Evolutionary conservation across 2,888 invertebrate species (phyloP).

Genomic region (Xylota segnis): DNA sequence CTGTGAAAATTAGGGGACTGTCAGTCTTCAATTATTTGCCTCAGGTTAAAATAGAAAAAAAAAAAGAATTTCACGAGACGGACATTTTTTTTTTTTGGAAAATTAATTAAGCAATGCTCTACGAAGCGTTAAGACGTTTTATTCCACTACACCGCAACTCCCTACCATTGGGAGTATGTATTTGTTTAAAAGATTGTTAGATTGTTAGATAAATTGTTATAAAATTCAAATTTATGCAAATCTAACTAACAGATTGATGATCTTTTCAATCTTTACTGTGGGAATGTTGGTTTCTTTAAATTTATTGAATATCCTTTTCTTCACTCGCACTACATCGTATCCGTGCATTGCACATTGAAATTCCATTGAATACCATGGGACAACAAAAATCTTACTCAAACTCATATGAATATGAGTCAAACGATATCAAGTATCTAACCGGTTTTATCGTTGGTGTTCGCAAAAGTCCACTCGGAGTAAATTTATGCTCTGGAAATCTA

Average conservation of each 20-base stretch:
- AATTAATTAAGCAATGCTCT: conserved; percentile 76
- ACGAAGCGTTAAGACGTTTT: conserved; percentile 65
- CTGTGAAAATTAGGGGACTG: conserved; percentile 71
- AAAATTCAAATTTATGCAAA: conserved; percentile 75
- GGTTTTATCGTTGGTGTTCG: conserved; percentile 33
- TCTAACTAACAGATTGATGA: conserved; percentile 58
- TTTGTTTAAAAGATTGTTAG: conserved; percentile 68
- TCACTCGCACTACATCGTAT: background rate
- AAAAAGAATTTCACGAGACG: conserved; percentile 14
- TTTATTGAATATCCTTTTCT: conserved; percentile 39
- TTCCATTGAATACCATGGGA: conserved; percentile 29
- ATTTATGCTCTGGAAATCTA: conserved; percentile 30
- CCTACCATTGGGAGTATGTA: conserved; percentile 31
- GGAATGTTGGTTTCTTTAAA: conserved; percentile 46
- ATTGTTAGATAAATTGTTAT: conserved; percentile 69
- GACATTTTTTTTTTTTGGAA: conserved; percentile 22
- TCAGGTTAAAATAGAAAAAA: conserved; percentile 40
- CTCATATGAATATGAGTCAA: conserved; percentile 3
- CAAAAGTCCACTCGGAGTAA: conserved; percentile 10
- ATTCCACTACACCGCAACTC: conserved; percentile 23
- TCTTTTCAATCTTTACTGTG: conserved; percentile 63
- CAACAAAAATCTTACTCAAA: conserved; percentile 31
- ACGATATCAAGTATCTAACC: conserved; percentile 20
- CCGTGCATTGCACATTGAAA: conserved; percentile 31
- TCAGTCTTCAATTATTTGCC: conserved; percentile 71